A percentile compares a stretch with the other conserved stretches of the same genome.
Evolutionary conservation across 2,113 vertebrate species (phyloP).

Genomic region (Caloenas nicobarica): DNA sequence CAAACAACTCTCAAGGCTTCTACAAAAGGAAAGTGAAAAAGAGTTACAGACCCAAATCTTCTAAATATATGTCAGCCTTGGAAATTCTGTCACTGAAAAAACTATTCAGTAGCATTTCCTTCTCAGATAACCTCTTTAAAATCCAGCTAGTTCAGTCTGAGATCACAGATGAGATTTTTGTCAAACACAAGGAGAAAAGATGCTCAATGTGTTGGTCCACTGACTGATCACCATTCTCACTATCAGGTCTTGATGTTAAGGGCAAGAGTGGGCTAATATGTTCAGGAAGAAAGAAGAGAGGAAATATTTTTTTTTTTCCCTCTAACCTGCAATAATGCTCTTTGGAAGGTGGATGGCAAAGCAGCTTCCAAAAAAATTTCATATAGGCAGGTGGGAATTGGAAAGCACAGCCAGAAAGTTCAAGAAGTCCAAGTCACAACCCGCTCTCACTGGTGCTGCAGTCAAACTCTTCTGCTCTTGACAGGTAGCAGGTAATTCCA

Average conservation of each 20-base stretch:
- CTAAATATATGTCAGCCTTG: not conserved
- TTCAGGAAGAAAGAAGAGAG: not conserved
- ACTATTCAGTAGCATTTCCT: not conserved
- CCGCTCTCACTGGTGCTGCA: rapidly evolving
- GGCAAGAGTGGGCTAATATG: not conserved
- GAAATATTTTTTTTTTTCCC: not conserved
- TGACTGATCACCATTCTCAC: not conserved
- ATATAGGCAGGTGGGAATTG: not conserved
- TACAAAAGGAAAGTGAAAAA: not conserved
- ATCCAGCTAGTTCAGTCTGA: not conserved
- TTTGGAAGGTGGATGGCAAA: not conserved
- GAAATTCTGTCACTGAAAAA: not conserved
- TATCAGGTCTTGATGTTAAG: not conserved
- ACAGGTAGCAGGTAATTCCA: not conserved
- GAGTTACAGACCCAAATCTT: not conserved
- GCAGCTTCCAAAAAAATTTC: not conserved
- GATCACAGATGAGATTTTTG: not conserved
- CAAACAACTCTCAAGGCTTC: not conserved
- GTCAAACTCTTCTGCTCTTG: not conserved
- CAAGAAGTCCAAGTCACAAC: not conserved
- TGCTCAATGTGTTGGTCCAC: no score
- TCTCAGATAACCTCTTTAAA: not conserved
- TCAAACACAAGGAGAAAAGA: not conserved
- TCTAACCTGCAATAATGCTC: not conserved
- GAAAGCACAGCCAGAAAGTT: not conserved